A percentile compares a stretch with the other conserved stretches of the same genome.
These are phyloP conservation scores for Epizoanthus fatuus DNA, from an alignment of 92 coral and sea anemone genomes.

Conservation along the genomic window DNA sequence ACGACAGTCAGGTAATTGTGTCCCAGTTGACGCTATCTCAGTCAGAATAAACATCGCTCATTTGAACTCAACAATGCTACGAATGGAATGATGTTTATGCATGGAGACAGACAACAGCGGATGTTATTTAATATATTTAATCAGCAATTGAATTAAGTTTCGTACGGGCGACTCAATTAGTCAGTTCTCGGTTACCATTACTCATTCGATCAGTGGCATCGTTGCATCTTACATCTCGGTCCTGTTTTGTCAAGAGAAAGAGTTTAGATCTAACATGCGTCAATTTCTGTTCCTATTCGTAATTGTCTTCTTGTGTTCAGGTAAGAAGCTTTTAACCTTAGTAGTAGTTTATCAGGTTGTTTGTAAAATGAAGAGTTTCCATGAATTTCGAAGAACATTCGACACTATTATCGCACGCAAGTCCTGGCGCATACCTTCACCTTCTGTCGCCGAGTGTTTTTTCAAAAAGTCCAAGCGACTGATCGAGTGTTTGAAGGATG, in stretches of 20 bases:
- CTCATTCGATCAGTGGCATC: not conserved
- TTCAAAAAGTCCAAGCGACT: not conserved
- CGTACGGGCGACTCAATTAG: slow-evolving; percentile 41
- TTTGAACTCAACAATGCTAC: slow-evolving; percentile 80
- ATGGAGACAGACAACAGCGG: slow-evolving; percentile 56
- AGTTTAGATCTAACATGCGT: slow-evolving; percentile 12
- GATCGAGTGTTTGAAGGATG: not conserved
- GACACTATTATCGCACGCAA: not conserved
- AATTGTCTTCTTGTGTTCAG: slow-evolving; percentile 31
- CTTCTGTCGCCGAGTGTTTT: not conserved
- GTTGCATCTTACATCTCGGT: not conserved
- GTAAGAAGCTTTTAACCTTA: slow-evolving; percentile 30
- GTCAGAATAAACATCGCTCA: slow-evolving; percentile 74
- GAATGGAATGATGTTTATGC: slow-evolving; percentile 78
- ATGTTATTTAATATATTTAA: slow-evolving; percentile 47
- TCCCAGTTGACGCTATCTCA: slow-evolving; percentile 66
- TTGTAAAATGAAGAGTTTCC: not conserved
- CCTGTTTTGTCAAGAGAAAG: slow-evolving; percentile 5
- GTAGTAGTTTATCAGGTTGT: not conserved
- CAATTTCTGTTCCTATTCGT: slow-evolving; percentile 28
- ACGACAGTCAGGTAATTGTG: slow-evolving; percentile 11
- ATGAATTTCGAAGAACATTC: slow-evolving; percentile 16
- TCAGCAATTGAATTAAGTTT: slow-evolving; percentile 49
- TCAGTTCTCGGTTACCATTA: slow-evolving; percentile 29
- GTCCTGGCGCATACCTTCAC: not conserved